Percentiles rank a stretch among this genome's conserved stretches.
Evolutionary conservation across 2,113 vertebrate genomes (phyloP).

Genomic region (Meles meles): DNA sequence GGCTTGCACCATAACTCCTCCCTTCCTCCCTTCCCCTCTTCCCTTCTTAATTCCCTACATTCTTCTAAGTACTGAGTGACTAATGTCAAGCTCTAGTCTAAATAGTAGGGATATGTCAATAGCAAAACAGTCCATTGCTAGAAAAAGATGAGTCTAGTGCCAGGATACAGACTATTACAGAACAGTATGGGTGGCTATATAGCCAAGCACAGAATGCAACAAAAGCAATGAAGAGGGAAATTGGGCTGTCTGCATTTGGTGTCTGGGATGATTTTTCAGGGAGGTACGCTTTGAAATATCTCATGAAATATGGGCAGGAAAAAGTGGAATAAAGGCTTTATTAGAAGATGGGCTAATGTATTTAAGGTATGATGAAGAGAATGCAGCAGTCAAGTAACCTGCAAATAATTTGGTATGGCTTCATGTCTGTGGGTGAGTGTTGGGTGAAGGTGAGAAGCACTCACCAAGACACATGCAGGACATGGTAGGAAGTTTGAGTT

Average conservation of each 20-base stretch:
- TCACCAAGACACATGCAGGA: background rate
- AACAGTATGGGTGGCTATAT: background rate
- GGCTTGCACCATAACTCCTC: background rate
- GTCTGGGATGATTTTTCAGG: background rate
- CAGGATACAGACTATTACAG: background rate
- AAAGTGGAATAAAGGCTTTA: background rate
- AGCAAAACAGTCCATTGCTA: background rate
- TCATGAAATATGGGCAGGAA: background rate
- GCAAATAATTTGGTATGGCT: background rate
- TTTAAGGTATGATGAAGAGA: background rate
- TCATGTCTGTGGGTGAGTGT: background rate
- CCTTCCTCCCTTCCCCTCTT: accelerated
- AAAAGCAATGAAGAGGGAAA: background rate
- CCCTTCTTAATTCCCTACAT: background rate
- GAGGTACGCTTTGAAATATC: background rate
- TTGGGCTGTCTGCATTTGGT: background rate
- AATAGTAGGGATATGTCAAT: background rate
- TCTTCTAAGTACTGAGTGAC: background rate
- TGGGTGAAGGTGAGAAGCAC: background rate
- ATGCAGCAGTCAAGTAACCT: background rate
- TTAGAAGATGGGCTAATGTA: background rate
- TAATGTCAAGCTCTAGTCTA: background rate
- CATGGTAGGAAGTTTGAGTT: background rate
- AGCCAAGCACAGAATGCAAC: background rate
- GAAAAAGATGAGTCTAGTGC: background rate